Base-by-base conservation (phyloP, 1,140 invertebrate genomes). In the Drosophila varians region DNA sequence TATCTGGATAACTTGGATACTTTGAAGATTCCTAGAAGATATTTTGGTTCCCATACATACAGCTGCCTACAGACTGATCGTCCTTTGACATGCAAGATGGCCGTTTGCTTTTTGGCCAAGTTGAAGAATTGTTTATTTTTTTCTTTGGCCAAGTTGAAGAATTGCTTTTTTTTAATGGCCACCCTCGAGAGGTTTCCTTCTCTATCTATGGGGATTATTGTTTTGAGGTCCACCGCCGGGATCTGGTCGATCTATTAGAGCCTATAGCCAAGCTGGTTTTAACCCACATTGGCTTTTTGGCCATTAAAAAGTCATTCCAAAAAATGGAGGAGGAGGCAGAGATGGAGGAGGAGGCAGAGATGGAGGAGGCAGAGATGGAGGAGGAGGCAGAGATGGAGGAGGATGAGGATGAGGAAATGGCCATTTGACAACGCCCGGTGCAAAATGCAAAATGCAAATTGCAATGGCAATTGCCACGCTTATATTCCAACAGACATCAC, bases 361-460 rank as follows among this genome's bases (percentile, higher is more conserved):
- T n/a, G n/a, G 11, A 1, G 14, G 36, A 16, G 21, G 28, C 45
- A 45, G 61, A 3, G 9, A 11, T 7, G 9, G 3, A 11, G 28
- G 9, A 31, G 28, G 9, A 31, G 28, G 28, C 9, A 4, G 28
- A 31, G n/a, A 66, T 74, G 53, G 62, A n/a, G n/a, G n/a, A n/a
- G n/a, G n/a, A n/a, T n/a, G n/a, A n/a, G n/a, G n/a, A n/a, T n/a
- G n/a, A n/a, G n/a, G 28, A 31, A 31, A 66, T 74, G 53, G 62
- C 49, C 79, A 72, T 78, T 79, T 79, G 80, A 83, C 79, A 84
- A 78, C 80, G 69, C 79, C 78, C 64, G 60, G 56, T 56, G 75
- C 79, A 42, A 74, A 84, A 84, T 84, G 80, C 72, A 84, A 75
- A 66, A 66, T 65, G 64, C 64, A 66, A 66, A 66, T 66, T 66